These are phyloP conservation scores for Enteromius trimaculatus DNA, from an alignment of 2,797 vertebrate genomes.

Conservation along the genomic window DNA sequence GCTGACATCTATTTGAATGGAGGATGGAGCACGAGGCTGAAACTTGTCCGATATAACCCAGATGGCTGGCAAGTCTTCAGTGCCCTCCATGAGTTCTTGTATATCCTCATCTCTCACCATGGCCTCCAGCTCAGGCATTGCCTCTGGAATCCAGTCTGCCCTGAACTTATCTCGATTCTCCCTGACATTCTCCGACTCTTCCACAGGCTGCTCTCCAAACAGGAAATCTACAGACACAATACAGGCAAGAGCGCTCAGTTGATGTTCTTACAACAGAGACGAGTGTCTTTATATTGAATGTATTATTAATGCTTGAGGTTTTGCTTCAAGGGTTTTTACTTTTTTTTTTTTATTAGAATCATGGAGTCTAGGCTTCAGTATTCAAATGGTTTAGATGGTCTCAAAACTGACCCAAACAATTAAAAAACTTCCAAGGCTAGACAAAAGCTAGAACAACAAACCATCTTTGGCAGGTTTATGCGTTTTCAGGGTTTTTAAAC, in stretches of 20 bases:
- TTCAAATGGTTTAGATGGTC: background rate
- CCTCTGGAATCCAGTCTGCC: conserved; percentile 32
- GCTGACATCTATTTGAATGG: conserved; percentile 8
- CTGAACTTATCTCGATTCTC: conserved; percentile 58
- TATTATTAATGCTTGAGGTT: background rate
- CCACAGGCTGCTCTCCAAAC: conserved; percentile 75
- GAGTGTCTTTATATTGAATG: background rate
- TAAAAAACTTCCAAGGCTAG: background rate
- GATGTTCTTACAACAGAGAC: background rate
- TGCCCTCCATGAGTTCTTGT: conserved; percentile 35
- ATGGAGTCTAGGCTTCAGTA: background rate
- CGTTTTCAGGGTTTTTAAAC: background rate
- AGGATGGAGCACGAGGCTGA: conserved; percentile 13
- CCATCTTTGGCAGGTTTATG: background rate
- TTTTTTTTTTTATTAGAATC: background rate
- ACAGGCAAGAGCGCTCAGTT: background rate
- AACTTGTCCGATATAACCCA: conserved; percentile 49
- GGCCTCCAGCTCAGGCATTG: conserved; percentile 45
- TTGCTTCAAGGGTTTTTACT: background rate
- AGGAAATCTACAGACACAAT: conserved; percentile 72
- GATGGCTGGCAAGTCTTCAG: conserved; percentile 38
- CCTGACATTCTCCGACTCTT: conserved; percentile 55
- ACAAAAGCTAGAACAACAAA: background rate
- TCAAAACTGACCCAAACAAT: background rate
- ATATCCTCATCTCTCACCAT: conserved; percentile 43